A percentile compares a stretch with the other conserved stretches of the same genome.
phyloP scores from a whole-genome alignment of 1,140 invertebrate species.

The Batillaria attramentaria region DNA sequence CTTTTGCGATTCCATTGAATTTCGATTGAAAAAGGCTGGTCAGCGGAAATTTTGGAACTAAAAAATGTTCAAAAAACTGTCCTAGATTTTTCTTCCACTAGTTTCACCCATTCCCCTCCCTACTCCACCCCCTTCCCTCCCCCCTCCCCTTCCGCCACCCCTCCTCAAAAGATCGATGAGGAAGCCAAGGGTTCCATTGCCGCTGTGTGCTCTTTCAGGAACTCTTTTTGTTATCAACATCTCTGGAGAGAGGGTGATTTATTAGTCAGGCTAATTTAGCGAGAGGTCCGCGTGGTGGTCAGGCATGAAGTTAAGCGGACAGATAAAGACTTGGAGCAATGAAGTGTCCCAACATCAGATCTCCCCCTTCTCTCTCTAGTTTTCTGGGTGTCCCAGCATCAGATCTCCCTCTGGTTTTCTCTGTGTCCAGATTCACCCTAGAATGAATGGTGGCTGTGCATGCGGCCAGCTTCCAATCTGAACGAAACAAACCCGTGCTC shows the following conservation, averaged over 20 bases:
- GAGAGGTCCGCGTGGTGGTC: not conserved
- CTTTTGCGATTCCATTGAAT: no score
- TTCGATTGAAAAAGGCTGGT: no score
- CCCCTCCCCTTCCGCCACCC: not conserved
- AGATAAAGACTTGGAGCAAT: conserved; percentile 1
- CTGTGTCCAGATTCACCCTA: no score
- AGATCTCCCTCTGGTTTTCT: no score
- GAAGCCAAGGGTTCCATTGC: not conserved
- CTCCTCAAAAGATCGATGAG: not conserved
- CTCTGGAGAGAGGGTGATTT: conserved; percentile 11
- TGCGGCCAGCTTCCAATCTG: no score
- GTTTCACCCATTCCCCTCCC: not conserved
- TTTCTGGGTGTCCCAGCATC: no score
- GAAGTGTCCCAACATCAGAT: no score
- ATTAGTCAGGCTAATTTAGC: conserved; percentile 21
- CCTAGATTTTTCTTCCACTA: not conserved
- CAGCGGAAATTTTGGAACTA: not conserved
- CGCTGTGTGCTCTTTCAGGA: not conserved
- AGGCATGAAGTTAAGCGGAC: conserved; percentile 21
- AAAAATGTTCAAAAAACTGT: not conserved
- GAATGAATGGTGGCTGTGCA: no score
- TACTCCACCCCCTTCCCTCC: not conserved
- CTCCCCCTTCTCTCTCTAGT: no score
- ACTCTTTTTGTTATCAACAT: not conserved
- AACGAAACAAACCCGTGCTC: no score